Evolutionary conservation across 2,888 invertebrate species (phyloP).

Genomic region (Patella pellucida): DNA sequence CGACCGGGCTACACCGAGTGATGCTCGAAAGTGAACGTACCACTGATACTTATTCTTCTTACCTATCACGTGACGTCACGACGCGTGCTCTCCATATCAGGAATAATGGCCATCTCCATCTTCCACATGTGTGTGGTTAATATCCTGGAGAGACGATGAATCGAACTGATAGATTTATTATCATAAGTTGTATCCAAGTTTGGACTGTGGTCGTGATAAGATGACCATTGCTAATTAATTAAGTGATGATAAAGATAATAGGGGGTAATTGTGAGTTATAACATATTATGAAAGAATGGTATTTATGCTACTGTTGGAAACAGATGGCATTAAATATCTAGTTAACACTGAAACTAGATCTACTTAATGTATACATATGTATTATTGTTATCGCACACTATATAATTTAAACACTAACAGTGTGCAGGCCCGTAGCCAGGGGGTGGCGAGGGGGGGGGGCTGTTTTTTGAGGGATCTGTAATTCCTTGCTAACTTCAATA

Average conservation of each 20-base stretch:
- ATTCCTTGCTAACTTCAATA: no score
- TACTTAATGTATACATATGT: no score
- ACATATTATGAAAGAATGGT: no score
- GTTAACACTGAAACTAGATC: no score
- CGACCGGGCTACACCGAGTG: slow-evolving; percentile 39
- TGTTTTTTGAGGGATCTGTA: no score
- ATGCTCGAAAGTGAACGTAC: slow-evolving; percentile 43
- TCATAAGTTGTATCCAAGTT: neutral
- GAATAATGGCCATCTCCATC: slow-evolving; percentile 15
- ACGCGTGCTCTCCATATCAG: slow-evolving; percentile 28
- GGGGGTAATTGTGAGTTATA: no score
- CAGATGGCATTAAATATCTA: no score
- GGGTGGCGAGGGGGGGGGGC: no score
- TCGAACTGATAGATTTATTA: neutral
- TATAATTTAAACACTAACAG: no score
- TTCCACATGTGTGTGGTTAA: slow-evolving; percentile 7
- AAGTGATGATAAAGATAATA: neutral
- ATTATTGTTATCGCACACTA: no score
- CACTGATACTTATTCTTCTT: slow-evolving; percentile 35
- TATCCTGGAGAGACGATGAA: neutral
- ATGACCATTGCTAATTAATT: neutral
- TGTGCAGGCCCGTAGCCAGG: no score
- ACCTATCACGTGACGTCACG: slow-evolving; percentile 40
- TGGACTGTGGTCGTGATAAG: neutral
- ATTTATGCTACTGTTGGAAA: no score